Conservation (phyloP, 2,797 vertebrate species). For the Leptoclinus maculatus region DNA sequence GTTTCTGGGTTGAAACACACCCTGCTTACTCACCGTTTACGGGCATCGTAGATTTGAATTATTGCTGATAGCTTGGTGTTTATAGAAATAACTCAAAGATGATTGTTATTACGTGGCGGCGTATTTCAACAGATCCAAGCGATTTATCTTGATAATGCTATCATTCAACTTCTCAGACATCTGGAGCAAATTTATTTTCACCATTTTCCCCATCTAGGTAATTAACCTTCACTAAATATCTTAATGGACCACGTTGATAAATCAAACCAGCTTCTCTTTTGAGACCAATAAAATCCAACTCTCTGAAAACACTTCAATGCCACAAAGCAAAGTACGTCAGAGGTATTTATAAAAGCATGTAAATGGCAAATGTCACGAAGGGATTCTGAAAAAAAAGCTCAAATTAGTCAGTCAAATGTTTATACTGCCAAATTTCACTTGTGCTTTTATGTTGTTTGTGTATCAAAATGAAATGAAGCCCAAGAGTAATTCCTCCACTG, state of each 20-base stretch:
- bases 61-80: conserved; percentile 24
- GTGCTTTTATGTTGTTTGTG: conserved; percentile 30
- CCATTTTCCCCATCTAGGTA: conserved; percentile 8
- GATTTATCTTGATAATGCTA: conserved; percentile 32
- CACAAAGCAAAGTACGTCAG: conserved; percentile 45
- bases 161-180: background rate
- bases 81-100: conserved; percentile 1
- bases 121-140: conserved; percentile 18
- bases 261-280: conserved; percentile 36
- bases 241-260: conserved; percentile 25
- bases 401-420: conserved; percentile 69
- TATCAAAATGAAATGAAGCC: conserved; percentile 32
- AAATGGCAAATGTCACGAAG: conserved; percentile 54
- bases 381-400: conserved; percentile 25
- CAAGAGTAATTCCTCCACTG: conserved; percentile 30
- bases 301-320: conserved; percentile 35
- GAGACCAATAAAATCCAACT: conserved; percentile 30
- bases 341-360: conserved; percentile 50
- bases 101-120: conserved; percentile 3
- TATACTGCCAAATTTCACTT: conserved; percentile 33
- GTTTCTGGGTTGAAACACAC: conserved; percentile 35
- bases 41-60: conserved; percentile 39
- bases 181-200: conserved; percentile 5
- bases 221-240: conserved; percentile 38
- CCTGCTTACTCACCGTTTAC: conserved; percentile 56